A percentile compares a stretch with the other conserved stretches of the same genome.
Evolutionary conservation across 2,797 vertebrate species (phyloP).

Genomic region (Acestrorhynchus altus): DNA sequence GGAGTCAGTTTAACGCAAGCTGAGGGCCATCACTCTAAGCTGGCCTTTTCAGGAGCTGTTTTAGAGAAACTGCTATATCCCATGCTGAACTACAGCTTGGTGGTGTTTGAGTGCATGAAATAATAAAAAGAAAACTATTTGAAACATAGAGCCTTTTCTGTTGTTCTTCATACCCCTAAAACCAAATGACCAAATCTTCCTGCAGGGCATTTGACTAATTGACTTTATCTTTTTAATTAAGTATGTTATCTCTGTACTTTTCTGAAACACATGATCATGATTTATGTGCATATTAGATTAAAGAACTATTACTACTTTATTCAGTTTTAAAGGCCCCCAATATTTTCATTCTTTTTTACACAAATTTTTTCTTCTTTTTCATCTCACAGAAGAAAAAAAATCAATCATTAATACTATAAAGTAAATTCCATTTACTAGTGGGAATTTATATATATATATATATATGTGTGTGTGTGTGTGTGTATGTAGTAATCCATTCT

Average conservation of each 20-base stretch:
- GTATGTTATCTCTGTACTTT: background rate
- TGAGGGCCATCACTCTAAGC: slow-evolving; percentile 20
- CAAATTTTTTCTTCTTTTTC: no score
- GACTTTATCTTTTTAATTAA: no score
- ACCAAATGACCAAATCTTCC: background rate
- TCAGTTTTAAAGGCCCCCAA: background rate
- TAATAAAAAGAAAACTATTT: slow-evolving; percentile 15
- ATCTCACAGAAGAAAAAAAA: no score
- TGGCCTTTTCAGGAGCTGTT: slow-evolving; percentile 14
- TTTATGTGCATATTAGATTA: background rate
- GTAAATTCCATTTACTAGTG: no score
- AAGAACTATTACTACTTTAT: background rate
- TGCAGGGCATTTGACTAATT: background rate
- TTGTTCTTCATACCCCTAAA: background rate
- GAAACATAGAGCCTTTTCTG: background rate
- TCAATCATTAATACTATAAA: no score
- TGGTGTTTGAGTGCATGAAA: background rate
- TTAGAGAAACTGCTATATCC: background rate
- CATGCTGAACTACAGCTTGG: background rate
- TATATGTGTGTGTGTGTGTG: no score
- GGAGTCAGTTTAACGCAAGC: slow-evolving; percentile 35
- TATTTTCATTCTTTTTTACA: no score
- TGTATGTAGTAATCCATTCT: no score
- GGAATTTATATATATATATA: no score
- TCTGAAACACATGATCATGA: background rate